phyloP scores from a whole-genome alignment of 2,113 vertebrate species.

The Columbina picui region DNA sequence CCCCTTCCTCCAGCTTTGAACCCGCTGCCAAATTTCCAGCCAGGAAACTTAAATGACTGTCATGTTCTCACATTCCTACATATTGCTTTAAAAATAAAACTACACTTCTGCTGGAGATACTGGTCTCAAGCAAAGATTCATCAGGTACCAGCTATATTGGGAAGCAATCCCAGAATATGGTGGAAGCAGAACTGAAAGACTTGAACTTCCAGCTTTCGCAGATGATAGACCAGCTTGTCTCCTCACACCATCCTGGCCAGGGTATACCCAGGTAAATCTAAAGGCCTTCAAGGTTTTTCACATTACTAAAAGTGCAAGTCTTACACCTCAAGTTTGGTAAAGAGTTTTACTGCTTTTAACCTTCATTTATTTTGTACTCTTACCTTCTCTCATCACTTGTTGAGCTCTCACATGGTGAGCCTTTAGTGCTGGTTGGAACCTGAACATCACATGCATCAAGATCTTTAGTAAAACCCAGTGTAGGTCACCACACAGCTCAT shows the following conservation, averaged over 20 bases:
- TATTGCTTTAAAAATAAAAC: neutral
- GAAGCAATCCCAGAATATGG: neutral
- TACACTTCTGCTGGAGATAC: neutral
- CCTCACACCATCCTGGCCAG: rapidly evolving
- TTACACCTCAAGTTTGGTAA: neutral
- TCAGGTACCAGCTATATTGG: neutral
- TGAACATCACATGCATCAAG: neutral
- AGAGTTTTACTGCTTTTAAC: neutral
- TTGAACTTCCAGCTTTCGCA: neutral
- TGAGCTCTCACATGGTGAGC: neutral
- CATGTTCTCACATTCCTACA: neutral
- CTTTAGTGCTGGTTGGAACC: neutral
- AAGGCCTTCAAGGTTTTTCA: neutral
- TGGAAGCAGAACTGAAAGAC: neutral
- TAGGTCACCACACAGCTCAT: slow-evolving; percentile 43
- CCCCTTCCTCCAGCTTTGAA: neutral
- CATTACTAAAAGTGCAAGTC: neutral
- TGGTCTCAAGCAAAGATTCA: neutral
- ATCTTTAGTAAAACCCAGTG: neutral
- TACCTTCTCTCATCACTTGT: neutral
- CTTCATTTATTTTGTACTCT: neutral
- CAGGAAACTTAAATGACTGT: neutral
- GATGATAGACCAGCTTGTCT: neutral
- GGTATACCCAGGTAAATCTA: neutral
- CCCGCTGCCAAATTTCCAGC: neutral